These are phyloP conservation scores for Clarias batrachus DNA, from an alignment of 2,113 vertebrate species.

Conservation along the genomic window DNA sequence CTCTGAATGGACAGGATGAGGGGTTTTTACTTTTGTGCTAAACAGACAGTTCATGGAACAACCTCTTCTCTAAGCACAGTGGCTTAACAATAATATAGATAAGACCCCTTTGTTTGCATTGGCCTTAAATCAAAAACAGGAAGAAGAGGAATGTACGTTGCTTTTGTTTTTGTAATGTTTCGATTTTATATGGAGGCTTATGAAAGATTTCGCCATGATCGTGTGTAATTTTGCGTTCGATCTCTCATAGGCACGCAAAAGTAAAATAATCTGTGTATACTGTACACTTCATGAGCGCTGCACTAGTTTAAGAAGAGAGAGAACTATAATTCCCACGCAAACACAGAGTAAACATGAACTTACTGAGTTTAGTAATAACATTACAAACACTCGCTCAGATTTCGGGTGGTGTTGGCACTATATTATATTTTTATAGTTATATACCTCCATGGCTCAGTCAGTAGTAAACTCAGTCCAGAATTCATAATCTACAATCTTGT, in stretches of 20 bases:
- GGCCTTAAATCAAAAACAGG: constrained; percentile 52
- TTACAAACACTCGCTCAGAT: neutral
- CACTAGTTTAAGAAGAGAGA: neutral
- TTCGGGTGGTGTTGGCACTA: neutral
- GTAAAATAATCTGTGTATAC: constrained; percentile 25
- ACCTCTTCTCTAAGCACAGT: constrained; percentile 60
- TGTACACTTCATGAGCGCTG: constrained; percentile 26
- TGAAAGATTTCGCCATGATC: constrained; percentile 37
- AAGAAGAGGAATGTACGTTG: constrained; percentile 10
- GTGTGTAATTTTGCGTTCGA: constrained; percentile 35
- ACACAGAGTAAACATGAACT: neutral
- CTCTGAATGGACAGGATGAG: constrained; percentile 56
- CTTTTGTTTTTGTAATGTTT: constrained; percentile 19
- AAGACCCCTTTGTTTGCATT: constrained; percentile 69
- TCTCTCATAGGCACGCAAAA: constrained; percentile 23
- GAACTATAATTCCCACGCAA: neutral
- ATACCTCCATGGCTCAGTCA: neutral
- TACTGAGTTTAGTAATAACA: neutral
- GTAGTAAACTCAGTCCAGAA: neutral
- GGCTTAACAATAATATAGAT: constrained; percentile 48
- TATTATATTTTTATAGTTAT: neutral
- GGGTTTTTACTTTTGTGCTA: constrained; percentile 48
- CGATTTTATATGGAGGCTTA: constrained; percentile 16
- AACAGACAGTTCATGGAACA: constrained; percentile 61
- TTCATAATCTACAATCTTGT: neutral